A percentile compares a stretch with the other conserved stretches of the same genome.
These are phyloP conservation scores for Aphelenchoides fujianensis DNA, from an alignment of 1,140 invertebrate genomes.

Conservation along the genomic window DNA sequence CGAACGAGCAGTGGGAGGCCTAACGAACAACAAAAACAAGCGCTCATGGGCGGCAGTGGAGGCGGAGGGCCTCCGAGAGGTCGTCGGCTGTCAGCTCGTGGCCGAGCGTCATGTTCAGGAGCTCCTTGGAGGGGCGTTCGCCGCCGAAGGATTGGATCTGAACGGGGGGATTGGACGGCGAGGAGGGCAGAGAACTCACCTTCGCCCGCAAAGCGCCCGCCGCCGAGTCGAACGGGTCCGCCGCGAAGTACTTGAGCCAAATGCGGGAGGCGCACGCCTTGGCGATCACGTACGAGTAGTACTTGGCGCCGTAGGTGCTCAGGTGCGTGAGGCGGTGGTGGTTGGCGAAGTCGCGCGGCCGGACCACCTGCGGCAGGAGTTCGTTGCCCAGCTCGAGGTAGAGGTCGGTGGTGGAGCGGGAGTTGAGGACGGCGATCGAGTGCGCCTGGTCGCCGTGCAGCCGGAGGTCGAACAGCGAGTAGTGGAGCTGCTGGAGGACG, in stretches of 20 bases:
- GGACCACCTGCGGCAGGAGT: conserved; percentile 45
- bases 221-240: conserved; percentile 73
- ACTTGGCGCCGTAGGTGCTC: conserved; percentile 94
- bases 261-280: conserved; percentile 85
- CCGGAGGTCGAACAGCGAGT: conserved; percentile 57
- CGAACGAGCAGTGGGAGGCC: background rate
- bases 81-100: conserved; percentile 30
- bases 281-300: conserved; percentile 94
- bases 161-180: too few relatives aligned
- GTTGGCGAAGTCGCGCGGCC: conserved; percentile 71
- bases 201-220: conserved; percentile 51
- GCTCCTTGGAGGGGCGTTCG: conserved; percentile 50
- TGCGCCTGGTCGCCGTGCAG: conserved; percentile 51
- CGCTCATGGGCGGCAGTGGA: too few relatives aligned
- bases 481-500: conserved; percentile 50
- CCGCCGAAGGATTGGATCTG: conserved; percentile 57
- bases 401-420: conserved; percentile 71
- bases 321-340: conserved; percentile 92
- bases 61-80: conserved; percentile 24
- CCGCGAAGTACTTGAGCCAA: conserved; percentile 82
- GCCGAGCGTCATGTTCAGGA: conserved; percentile 43
- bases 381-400: conserved; percentile 75
- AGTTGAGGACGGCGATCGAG: conserved; percentile 33
- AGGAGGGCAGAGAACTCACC: too few relatives aligned
- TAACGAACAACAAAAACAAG: conserved; percentile 12